Evolutionary conservation across 2,797 vertebrate species (phyloP).

Genomic region (Nyctalus aviator): DNA sequence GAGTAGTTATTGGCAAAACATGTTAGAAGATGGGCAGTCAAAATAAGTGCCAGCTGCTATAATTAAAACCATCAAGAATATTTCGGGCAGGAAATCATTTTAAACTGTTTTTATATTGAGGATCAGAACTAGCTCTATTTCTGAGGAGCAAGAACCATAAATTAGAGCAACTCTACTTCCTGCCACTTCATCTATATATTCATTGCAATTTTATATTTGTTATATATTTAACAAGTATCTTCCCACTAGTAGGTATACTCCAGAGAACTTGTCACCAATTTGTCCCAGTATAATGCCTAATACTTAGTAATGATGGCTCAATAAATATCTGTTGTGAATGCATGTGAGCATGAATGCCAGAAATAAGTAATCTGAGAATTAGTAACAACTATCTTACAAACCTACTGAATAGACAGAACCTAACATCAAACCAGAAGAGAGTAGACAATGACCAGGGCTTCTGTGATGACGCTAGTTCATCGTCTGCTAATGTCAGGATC

Average conservation of each 20-base stretch:
- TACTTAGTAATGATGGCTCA: conserved; percentile 29
- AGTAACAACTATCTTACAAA: conserved; percentile 18
- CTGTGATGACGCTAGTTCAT: not conserved
- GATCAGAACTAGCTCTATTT: conserved; percentile 12
- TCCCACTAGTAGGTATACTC: not conserved
- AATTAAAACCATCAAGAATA: conserved; percentile 35
- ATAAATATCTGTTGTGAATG: not conserved
- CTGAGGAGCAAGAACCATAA: not conserved
- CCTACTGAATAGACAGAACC: not conserved
- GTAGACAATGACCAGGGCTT: not conserved
- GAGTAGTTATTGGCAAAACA: not conserved
- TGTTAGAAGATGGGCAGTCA: not conserved
- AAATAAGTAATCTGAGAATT: conserved; percentile 12
- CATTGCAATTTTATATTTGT: not conserved
- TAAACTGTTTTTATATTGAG: not conserved
- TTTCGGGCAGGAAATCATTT: conserved; percentile 26
- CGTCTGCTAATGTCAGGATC: not conserved
- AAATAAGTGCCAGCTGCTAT: not conserved
- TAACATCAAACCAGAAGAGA: conserved; percentile 9
- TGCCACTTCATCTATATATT: not conserved
- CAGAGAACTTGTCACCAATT: not conserved
- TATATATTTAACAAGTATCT: conserved; percentile 28
- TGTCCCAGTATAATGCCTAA: conserved; percentile 4
- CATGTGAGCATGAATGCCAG: not conserved
- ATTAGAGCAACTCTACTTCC: not conserved